Evolutionary conservation across 1,140 invertebrate species (phyloP).

Genomic region (Eciton burchellii): DNA sequence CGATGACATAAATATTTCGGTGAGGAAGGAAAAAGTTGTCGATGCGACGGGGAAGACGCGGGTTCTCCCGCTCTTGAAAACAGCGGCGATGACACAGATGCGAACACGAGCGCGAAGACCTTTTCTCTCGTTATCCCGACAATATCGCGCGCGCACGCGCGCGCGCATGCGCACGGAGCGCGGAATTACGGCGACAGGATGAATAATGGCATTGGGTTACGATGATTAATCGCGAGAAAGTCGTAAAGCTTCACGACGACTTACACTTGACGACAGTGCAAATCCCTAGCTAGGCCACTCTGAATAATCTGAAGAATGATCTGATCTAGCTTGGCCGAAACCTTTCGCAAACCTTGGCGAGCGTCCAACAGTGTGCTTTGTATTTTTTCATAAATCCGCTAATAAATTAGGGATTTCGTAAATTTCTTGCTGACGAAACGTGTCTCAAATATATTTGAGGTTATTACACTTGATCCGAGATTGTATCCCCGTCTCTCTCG

Average conservation of each 20-base stretch:
- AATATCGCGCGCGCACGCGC: neutral
- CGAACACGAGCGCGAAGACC: neutral
- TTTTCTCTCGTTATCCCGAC: conserved; percentile 21
- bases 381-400: too few relatives aligned
- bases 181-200: neutral
- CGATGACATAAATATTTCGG: neutral
- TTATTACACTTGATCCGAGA: too few relatives aligned
- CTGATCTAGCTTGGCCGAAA: neutral
- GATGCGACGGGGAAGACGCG: neutral
- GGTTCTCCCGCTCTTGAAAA: conserved; percentile 1
- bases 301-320: neutral
- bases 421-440: too few relatives aligned
- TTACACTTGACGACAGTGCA: neutral
- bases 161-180: neutral
- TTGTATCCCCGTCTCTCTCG: too few relatives aligned
- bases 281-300: neutral
- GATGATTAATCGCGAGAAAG: conserved; percentile 17
- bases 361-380: too few relatives aligned
- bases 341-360: too few relatives aligned
- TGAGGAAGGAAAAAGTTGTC: neutral
- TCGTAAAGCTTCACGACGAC: neutral
- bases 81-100: conserved; percentile 22
- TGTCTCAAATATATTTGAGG: too few relatives aligned
- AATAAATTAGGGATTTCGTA: too few relatives aligned
- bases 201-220: neutral